Evolutionary conservation across 2,888 invertebrate species (phyloP), one percentile per base, ranked within the genome.

Genomic region (Drosophila phalerata): DNA sequence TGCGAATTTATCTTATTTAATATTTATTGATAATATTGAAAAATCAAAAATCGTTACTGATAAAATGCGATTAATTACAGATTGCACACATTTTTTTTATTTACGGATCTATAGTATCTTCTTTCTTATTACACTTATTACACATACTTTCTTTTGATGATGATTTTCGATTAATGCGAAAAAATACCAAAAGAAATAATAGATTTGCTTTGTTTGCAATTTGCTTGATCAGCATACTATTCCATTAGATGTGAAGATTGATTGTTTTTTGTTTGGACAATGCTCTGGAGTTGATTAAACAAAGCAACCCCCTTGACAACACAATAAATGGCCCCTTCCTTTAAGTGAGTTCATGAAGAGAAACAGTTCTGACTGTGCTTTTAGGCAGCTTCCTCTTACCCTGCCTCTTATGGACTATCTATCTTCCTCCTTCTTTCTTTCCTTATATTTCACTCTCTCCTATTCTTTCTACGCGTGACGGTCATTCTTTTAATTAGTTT

Each of bases 401-500:
- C n/a, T 15, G 11, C 2, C 37, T 30, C 30, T 17, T 5, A 9
- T 19, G 17, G 32, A 8, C 19, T 42, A 6, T 5, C 9, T 28
- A 25, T 11, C 48, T 22, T 3, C 32, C 25, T 32, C 42, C 19
- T 3, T 15, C 4, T n/a, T 17, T 34, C 28, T 22, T 3, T 15
- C 4, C 13, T 17, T 34, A 19, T 17, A 17, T 30, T 19, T 13
- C 2, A 3, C 19, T 11, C 22, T 6, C 15, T 28, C 8, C 28
- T 3, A 6, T 45, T 30, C 3, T 15, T 5, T 10, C 22, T 32
- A 38, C 58, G 79, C 75, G 62, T 75, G 67, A 61, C 61, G 71
- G 61, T 60, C 58, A 79, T 65, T 67, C 71, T 69, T 75, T 79
- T 77, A 77, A 77, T 77, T 77, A 79, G 77, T 75, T 65, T 53